Evolutionary conservation across 2,113 vertebrate genomes (phyloP).

Genomic region (Phasianus colchicus): DNA sequence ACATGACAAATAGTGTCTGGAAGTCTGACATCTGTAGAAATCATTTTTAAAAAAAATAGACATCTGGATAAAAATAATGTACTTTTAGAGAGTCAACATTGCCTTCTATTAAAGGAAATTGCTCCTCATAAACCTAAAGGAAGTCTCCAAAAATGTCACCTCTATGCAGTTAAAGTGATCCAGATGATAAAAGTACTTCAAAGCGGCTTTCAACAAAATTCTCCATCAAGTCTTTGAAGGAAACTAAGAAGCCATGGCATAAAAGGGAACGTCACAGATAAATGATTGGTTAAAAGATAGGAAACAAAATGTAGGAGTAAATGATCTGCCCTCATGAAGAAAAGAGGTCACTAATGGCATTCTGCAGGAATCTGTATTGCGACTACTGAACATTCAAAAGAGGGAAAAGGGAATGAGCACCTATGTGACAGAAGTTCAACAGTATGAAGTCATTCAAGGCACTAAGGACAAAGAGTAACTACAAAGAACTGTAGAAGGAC

Average conservation of each 20-base stretch:
- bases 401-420: neutral
- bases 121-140: neutral
- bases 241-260: neutral
- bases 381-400: neutral
- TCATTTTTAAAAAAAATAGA: neutral
- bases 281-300: neutral
- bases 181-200: neutral
- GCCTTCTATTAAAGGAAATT: neutral
- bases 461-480: neutral
- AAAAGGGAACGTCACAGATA: neutral
- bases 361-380: neutral
- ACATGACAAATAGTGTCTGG: neutral
- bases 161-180: neutral
- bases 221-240: neutral
- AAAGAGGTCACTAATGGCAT: constrained; percentile 12
- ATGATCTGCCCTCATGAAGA: neutral
- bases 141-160: neutral
- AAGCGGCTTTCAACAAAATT: constrained; percentile 8
- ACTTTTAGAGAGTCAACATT: neutral
- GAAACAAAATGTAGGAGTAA: neutral
- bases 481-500: neutral
- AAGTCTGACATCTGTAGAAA: neutral
- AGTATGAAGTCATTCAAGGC: neutral
- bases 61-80: neutral
- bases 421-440: neutral